Conservation (phyloP, 2,113 vertebrate genomes). For the Formicarius rufipectus region DNA sequence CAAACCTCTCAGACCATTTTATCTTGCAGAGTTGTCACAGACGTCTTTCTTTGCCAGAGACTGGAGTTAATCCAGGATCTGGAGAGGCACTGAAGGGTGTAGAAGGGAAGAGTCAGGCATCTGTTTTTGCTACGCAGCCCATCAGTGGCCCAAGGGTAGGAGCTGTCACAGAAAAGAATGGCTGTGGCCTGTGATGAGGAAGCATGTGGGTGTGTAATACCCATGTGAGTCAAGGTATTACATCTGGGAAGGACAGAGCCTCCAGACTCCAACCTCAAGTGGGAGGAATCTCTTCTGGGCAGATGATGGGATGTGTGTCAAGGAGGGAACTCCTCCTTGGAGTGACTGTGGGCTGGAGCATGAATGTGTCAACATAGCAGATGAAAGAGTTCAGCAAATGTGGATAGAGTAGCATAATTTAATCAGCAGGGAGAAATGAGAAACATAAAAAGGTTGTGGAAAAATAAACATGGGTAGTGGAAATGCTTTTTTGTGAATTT, state of each 20-base stretch:
- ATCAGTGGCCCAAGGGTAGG: neutral
- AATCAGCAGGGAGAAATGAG: neutral
- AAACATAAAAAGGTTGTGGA: neutral
- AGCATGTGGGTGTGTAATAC: neutral
- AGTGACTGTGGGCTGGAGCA: neutral
- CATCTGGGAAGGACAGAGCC: neutral
- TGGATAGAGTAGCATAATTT: neutral
- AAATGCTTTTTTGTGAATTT: neutral
- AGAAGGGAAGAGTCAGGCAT: neutral
- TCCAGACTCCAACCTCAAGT: neutral
- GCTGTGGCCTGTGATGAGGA: neutral
- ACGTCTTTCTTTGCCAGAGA: neutral
- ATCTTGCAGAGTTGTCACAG: neutral
- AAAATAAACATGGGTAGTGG: neutral
- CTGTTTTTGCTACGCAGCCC: fast-evolving
- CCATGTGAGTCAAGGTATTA: neutral
- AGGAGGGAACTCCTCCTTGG: neutral
- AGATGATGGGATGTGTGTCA: neutral
- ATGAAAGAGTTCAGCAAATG: neutral
- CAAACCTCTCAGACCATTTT: neutral
- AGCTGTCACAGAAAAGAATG: neutral
- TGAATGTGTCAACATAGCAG: neutral
- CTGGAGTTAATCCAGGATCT: neutral
- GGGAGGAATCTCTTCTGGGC: neutral
- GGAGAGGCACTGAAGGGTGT: neutral